Percentiles rank a stretch among this genome's conserved stretches.
phyloP scores from a whole-genome alignment of 2,888 invertebrate species.

The Drosophila testacea region DNA sequence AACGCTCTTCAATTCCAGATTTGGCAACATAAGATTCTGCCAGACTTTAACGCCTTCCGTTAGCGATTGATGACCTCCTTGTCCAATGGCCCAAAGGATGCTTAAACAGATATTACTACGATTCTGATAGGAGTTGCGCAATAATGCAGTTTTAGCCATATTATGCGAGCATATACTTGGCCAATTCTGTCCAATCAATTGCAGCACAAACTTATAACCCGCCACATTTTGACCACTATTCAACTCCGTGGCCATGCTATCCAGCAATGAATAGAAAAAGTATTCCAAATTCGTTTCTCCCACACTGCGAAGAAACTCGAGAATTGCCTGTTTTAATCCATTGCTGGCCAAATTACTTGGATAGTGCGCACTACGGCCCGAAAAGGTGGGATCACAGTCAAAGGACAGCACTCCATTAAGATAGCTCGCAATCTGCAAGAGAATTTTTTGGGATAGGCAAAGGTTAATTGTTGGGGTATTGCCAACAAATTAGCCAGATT shows the following conservation, averaged over 20 bases:
- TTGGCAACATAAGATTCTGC: slow-evolving; percentile 90
- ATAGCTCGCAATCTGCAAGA: slow-evolving; percentile 73
- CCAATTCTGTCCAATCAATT: slow-evolving; percentile 88
- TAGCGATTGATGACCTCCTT: slow-evolving; percentile 89
- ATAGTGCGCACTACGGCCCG: slow-evolving; percentile 80
- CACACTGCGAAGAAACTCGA: slow-evolving; percentile 86
- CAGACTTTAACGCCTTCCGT: slow-evolving; percentile 90
- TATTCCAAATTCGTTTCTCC: slow-evolving; percentile 88
- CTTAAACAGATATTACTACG: slow-evolving; percentile 90
- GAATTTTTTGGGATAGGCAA: neutral
- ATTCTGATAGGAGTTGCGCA: slow-evolving; percentile 92
- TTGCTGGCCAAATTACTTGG: slow-evolving; percentile 79
- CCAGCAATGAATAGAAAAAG: slow-evolving; percentile 90
- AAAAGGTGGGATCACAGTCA: slow-evolving; percentile 81
- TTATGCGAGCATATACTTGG: slow-evolving; percentile 88
- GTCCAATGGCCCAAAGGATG: slow-evolving; percentile 91
- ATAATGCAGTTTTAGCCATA: slow-evolving; percentile 87
- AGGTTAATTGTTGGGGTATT: no score
- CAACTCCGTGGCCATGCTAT: slow-evolving; percentile 90
- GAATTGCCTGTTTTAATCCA: slow-evolving; percentile 64
- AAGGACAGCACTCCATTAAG: slow-evolving; percentile 77
- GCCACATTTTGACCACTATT: slow-evolving; percentile 87
- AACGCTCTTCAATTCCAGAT: slow-evolving; percentile 90
- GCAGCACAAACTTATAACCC: slow-evolving; percentile 90
- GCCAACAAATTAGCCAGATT: neutral